These are phyloP conservation scores for Eriosoma lanigerum DNA, from an alignment of 1,140 invertebrate species.

Conservation along the genomic window DNA sequence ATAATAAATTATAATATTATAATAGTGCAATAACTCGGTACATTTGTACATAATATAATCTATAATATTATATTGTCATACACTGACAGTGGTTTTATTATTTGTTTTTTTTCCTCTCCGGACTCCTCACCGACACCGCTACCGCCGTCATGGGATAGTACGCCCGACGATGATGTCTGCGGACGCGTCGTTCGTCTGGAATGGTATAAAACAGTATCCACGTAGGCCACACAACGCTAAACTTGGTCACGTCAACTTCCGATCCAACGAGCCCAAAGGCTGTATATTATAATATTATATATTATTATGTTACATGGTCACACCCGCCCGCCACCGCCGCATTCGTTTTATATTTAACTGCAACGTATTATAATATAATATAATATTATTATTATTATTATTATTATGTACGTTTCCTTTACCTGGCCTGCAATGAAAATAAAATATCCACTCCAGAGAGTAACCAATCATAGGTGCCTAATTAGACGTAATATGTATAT, in stretches of 20 bases:
- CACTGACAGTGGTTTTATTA: too few relatives aligned
- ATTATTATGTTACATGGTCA: conserved; percentile 37
- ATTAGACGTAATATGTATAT: too few relatives aligned
- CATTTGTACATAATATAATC: too few relatives aligned
- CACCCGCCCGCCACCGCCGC: neutral
- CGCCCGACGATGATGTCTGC: conserved; percentile 41
- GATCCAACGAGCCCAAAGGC: conserved; percentile 50
- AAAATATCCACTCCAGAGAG: conserved; percentile 48
- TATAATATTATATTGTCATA: too few relatives aligned
- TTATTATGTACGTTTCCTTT: conserved; percentile 18
- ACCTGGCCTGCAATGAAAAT: conserved; percentile 21
- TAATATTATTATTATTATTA: too few relatives aligned
- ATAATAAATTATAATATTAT: too few relatives aligned
- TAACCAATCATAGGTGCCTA: conserved; percentile 36
- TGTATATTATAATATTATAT: neutral
- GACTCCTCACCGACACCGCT: neutral
- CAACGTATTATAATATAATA: too few relatives aligned
- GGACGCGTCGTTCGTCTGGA: conserved; percentile 49
- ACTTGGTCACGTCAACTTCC: conserved; percentile 51
- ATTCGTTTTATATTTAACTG: neutral
- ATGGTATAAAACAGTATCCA: conserved; percentile 45
- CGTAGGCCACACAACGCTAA: conserved; percentile 51
- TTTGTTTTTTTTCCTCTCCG: too few relatives aligned
- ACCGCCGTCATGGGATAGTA: conserved; percentile 37
- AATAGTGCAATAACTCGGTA: too few relatives aligned